Evolutionary conservation across 2,113 vertebrate species (phyloP).

Genomic region (Saimiri boliviensis): DNA sequence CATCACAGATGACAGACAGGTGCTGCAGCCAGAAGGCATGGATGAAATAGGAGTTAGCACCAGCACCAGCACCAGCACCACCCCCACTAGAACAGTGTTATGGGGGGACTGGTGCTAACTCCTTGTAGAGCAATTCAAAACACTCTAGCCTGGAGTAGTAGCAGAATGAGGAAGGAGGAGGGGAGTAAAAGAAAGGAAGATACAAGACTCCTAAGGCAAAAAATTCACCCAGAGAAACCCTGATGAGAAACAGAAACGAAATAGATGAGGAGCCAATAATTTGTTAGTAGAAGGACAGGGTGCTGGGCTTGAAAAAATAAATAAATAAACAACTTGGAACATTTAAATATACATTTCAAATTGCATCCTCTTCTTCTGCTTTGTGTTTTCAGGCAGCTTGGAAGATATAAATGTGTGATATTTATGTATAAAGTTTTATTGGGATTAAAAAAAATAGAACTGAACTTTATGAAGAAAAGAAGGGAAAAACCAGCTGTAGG

Average conservation of each 20-base stretch:
- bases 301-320: background rate
- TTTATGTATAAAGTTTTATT: conserved; percentile 65
- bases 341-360: conserved; percentile 22
- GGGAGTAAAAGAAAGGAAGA: background rate
- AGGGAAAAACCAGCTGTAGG: background rate
- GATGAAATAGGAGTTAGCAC: background rate
- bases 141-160: background rate
- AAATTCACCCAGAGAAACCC: background rate
- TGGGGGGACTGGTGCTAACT: too few species aligned
- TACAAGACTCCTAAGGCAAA: conserved; percentile 18
- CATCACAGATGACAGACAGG: background rate
- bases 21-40: background rate
- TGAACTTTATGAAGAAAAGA: conserved; percentile 25
- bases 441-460: background rate
- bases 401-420: background rate
- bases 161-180: background rate
- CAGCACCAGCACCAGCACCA: background rate
- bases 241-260: conserved; percentile 21
- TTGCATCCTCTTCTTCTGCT: conserved; percentile 22
- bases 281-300: background rate
- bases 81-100: background rate
- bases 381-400: background rate
- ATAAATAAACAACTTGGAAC: background rate
- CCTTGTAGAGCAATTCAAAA: background rate
- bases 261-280: background rate